Evolutionary conservation across 92 coral and sea anemone species (phyloP).

Genomic region (Porites evermanni): DNA sequence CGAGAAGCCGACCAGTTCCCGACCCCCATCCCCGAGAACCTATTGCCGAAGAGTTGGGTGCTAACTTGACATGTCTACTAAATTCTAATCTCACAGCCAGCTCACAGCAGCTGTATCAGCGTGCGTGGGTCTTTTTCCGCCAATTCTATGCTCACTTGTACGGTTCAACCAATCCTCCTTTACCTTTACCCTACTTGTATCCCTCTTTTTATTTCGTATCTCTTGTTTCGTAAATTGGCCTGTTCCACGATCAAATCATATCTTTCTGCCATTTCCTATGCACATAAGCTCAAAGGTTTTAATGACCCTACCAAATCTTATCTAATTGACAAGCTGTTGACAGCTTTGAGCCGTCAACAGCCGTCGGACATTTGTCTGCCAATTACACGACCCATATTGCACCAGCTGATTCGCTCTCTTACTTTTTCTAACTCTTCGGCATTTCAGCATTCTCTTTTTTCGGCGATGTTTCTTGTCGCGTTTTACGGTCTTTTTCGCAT

Average conservation of each 20-base stretch:
- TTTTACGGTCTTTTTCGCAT: neutral
- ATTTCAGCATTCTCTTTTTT: neutral
- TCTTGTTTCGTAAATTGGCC: neutral
- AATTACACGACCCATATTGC: neutral
- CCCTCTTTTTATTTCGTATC: neutral
- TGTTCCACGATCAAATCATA: neutral
- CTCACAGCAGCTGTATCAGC: neutral
- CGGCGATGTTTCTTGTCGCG: constrained; percentile 1
- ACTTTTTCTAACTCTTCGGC: neutral
- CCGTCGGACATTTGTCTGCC: no score
- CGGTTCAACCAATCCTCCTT: neutral
- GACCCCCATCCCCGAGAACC: no score
- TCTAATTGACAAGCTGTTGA: no score
- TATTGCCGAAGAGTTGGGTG: no score
- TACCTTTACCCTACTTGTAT: neutral
- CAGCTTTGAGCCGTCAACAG: no score
- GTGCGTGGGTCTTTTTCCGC: constrained; percentile 1
- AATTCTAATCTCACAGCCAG: neutral
- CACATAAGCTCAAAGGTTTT: neutral
- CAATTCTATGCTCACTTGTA: neutral
- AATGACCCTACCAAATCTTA: no score
- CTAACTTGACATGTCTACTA: no score
- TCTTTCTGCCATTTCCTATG: neutral
- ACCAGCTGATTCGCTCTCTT: no score
- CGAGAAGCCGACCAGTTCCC: no score